A percentile compares a stretch with the other conserved stretches of the same genome.
These are phyloP conservation scores for Petroica traversi DNA, from an alignment of 2,113 vertebrate species.

Conservation along the genomic window DNA sequence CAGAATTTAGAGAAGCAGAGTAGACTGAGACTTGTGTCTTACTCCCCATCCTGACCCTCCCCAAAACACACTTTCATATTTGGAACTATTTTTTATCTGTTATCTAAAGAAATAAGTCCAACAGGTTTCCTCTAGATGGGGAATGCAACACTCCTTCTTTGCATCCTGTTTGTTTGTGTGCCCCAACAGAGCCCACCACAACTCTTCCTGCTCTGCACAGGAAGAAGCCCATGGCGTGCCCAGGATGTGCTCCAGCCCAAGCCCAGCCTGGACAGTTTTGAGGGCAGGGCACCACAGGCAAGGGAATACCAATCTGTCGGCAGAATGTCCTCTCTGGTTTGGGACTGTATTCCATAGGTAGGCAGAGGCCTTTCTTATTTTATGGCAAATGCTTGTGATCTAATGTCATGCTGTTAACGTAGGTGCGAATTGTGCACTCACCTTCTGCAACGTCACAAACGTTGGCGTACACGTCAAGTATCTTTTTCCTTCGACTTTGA, in stretches of 20 bases:
- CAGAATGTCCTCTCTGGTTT: not conserved
- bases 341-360: not conserved
- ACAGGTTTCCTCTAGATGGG: not conserved
- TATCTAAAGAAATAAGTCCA: not conserved
- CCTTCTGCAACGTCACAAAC: slow-evolving; percentile 92
- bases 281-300: not conserved
- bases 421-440: slow-evolving; percentile 37
- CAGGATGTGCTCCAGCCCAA: not conserved
- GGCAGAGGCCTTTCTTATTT: not conserved
- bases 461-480: slow-evolving; percentile 90
- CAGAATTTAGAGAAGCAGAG: not conserved
- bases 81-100: not conserved
- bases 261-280: not conserved
- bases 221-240: rapidly evolving
- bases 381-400: not conserved
- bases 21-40: not conserved
- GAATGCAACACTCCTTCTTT: not conserved
- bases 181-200: rapidly evolving
- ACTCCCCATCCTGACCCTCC: not conserved
- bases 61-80: not conserved
- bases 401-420: not conserved
- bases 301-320: not conserved
- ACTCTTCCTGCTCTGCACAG: not conserved
- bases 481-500: slow-evolving; percentile 97
- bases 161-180: not conserved